Evolutionary conservation across 1,140 invertebrate species (phyloP).

Genomic region (Ectropis grisescens): DNA sequence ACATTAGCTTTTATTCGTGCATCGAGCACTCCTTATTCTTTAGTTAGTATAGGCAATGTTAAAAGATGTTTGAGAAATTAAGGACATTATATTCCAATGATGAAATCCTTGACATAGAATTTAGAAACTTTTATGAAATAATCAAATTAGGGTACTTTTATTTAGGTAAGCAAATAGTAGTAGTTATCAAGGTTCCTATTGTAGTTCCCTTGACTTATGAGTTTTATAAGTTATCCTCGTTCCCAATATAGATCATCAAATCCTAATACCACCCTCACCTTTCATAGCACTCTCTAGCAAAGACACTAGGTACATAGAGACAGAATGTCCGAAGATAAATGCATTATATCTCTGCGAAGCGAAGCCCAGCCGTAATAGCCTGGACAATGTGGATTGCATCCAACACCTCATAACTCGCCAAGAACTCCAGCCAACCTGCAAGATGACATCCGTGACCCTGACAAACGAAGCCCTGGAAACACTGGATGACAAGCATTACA

Average conservation of each 20-base stretch:
- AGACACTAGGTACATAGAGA: slow-evolving; percentile 14
- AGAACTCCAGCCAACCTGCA: slow-evolving; percentile 5
- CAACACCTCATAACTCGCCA: slow-evolving; percentile 4
- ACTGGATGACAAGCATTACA: slow-evolving; percentile 12
- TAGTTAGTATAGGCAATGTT: slow-evolving; percentile 13
- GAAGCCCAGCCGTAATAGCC: slow-evolving; percentile 1
- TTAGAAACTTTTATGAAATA: slow-evolving; percentile 11
- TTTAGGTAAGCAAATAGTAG: slow-evolving; percentile 6
- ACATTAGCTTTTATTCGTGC: slow-evolving; percentile 23
- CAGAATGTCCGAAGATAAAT: slow-evolving; percentile 16
- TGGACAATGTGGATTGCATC: slow-evolving; percentile 5
- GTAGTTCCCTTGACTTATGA: slow-evolving; percentile 1
- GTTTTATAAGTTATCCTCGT: slow-evolving; percentile 9
- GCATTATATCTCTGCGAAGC: slow-evolving; percentile 10
- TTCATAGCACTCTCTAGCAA: slow-evolving; percentile 9
- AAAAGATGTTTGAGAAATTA: too few species aligned
- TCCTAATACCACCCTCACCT: slow-evolving; percentile 5
- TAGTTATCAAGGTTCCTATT: slow-evolving; percentile 13
- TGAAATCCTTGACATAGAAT: slow-evolving; percentile 7
- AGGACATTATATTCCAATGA: too few species aligned
- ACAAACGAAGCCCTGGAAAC: neutral
- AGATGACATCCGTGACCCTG: slow-evolving; percentile 1
- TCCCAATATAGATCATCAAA: slow-evolving; percentile 3
- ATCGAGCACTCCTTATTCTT: slow-evolving; percentile 17
- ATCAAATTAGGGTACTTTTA: slow-evolving; percentile 17